These are phyloP conservation scores for Pristionchus maxplancki DNA, from an alignment of 2,888 invertebrate species.

Conservation along the genomic window DNA sequence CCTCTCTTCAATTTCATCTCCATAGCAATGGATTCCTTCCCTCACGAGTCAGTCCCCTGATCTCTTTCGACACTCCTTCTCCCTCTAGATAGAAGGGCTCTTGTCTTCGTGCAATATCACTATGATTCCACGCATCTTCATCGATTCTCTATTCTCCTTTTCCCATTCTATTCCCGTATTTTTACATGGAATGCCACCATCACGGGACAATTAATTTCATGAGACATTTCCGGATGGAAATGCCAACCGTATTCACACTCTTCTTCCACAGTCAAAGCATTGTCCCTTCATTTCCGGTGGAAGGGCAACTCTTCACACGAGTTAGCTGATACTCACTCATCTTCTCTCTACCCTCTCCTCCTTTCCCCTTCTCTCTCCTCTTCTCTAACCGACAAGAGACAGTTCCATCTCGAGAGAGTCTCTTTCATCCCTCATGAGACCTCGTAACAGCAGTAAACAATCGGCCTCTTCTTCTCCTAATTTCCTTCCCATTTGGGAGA, in stretches of 20 bases:
- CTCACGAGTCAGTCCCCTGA: not conserved
- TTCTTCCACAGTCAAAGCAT: not conserved
- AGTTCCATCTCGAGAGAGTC: not conserved
- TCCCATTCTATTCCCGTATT: not conserved
- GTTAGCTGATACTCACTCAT: slow-evolving; percentile 22
- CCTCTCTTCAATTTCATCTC: not conserved
- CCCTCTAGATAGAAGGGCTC: not conserved
- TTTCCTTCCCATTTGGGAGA: slow-evolving; percentile 18
- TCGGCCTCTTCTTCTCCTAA: not conserved
- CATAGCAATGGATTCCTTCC: not conserved
- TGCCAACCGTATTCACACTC: not conserved
- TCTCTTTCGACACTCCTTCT: not conserved
- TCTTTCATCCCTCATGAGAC: not conserved
- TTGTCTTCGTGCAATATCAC: not conserved
- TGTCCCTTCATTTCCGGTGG: not conserved
- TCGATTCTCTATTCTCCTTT: not conserved
- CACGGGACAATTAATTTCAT: not conserved
- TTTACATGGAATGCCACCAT: not conserved
- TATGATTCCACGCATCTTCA: not conserved
- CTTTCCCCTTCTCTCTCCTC: not conserved
- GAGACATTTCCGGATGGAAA: not conserved
- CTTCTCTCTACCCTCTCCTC: not conserved
- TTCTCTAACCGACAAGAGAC: not conserved
- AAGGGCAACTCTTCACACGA: not conserved
- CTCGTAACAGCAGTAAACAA: slow-evolving; percentile 23